Conservation (phyloP, 1,140 invertebrate species). For the Aleiodes sp. region DNA sequence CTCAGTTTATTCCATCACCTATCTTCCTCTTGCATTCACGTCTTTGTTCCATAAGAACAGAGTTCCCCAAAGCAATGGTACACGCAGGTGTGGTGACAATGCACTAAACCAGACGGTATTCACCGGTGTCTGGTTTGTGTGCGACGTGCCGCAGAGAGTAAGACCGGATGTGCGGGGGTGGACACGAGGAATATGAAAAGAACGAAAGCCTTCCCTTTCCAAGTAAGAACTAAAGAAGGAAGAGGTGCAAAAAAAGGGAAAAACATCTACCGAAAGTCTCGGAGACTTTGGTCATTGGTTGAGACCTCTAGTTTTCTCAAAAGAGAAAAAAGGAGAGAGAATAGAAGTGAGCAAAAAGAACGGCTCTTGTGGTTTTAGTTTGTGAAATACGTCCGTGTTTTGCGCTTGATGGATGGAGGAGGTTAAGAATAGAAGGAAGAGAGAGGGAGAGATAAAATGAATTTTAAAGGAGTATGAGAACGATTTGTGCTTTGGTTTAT, state of each 20-base stretch:
- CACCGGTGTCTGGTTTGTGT: slow-evolving; percentile 36
- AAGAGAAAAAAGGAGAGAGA: slow-evolving; percentile 2
- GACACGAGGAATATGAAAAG: slow-evolving; percentile 13
- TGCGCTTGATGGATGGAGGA: background rate
- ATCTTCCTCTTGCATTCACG: slow-evolving; percentile 21
- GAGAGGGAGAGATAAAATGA: background rate
- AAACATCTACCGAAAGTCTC: slow-evolving; percentile 30
- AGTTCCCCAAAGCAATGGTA: no score
- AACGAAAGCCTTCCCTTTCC: background rate
- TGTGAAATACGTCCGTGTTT: background rate
- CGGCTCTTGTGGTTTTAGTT: slow-evolving; percentile 18
- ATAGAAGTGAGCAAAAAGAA: no score
- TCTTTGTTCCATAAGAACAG: slow-evolving; percentile 34
- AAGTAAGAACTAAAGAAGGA: background rate
- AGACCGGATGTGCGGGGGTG: slow-evolving; percentile 14
- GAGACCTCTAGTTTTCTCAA: slow-evolving; percentile 11
- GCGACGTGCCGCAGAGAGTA: slow-evolving; percentile 13
- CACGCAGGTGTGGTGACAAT: slow-evolving; percentile 52
- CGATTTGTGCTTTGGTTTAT: slow-evolving; percentile 41
- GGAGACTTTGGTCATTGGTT: slow-evolving; percentile 38
- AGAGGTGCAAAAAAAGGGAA: background rate
- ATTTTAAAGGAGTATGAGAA: background rate
- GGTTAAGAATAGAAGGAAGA: background rate
- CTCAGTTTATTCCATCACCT: slow-evolving; percentile 28
- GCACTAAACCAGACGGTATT: slow-evolving; percentile 46